phyloP scores from a whole-genome alignment of 1,140 invertebrate genomes.

The Lasioglossum albipes region DNA sequence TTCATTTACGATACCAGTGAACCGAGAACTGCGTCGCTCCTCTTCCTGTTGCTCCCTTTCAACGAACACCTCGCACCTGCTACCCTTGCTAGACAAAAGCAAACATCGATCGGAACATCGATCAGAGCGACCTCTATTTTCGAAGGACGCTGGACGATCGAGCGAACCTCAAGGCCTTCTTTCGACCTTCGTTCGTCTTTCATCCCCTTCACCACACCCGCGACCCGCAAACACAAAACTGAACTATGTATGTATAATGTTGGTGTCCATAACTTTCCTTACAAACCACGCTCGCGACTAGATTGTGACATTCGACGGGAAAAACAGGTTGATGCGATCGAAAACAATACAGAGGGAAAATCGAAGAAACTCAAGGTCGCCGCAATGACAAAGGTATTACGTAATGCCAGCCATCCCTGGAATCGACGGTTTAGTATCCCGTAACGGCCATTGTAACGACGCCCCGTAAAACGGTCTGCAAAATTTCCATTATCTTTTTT shows the following conservation, averaged over 20 bases:
- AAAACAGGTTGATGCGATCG: no score
- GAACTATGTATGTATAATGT: no score
- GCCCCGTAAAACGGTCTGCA: slow-evolving; percentile 1
- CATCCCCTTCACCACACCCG: no score
- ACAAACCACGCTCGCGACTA: no score
- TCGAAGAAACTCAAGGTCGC: not conserved
- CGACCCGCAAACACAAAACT: no score
- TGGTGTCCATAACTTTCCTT: no score
- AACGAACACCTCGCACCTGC: not conserved
- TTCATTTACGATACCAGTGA: slow-evolving; percentile 64
- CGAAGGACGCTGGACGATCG: not conserved
- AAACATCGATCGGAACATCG: not conserved
- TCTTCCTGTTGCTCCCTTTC: slow-evolving; percentile 6
- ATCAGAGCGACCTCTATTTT: not conserved
- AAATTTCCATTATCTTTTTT: slow-evolving; percentile 1
- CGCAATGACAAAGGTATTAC: not conserved
- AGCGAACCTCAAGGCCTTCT: not conserved
- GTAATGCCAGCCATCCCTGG: not conserved
- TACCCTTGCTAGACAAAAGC: not conserved
- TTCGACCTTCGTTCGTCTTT: not conserved
- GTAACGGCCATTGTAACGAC: not conserved
- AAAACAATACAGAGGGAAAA: not conserved
- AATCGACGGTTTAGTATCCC: not conserved
- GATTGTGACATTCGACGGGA: no score
- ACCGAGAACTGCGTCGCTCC: slow-evolving; percentile 31